Evolutionary conservation across 2,888 invertebrate species (phyloP), one percentile per base, ranked within the genome.

Genomic region (Machimus rusticus): DNA sequence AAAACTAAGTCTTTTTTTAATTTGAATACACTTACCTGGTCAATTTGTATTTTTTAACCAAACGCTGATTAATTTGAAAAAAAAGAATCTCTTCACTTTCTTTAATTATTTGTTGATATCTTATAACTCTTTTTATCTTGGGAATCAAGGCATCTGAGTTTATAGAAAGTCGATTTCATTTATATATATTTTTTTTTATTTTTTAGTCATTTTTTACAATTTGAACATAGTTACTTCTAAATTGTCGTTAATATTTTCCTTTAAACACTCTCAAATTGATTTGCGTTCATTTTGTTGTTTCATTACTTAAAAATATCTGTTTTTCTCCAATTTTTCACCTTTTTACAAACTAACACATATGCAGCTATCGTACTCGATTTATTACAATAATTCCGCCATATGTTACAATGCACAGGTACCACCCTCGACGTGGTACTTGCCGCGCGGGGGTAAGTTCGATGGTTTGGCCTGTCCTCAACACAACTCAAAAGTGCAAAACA

Each of bases 201-300:
- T 74, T 84, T 84, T 84, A 84, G 84, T 84, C 74, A 66, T 74
- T 84, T 84, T 79, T 84, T 84, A 84, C 84, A 84, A 74, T 57
- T 84, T 84, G 84, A 84, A 84, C 84, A 84, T 81, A 74, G 43
- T 74, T 84, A 84, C 66, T 66, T 66, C 84, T 84, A 84, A 84
- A 84, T 84, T 84, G 84, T 84, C 84, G 84, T 84, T 84, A 84
- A 84, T 84, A 84, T 74, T 84, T 84, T 66, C 43, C 74, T 74
- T 66, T 84, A 57, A 66, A 66, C 74, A 66, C 74, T 57, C 74
- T 84, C 66, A 37, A 84, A 84, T 39, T 84, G 57, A 28, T 12
- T 66, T 66, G 66, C 66, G 23, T 66, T 66, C 66, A 28, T 66
- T 66, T 66, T 66, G 19, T 66, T 34, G 28, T 66, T 74, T 55